Conservation (phyloP, 2,113 vertebrate species). For the Zeus faber region DNA sequence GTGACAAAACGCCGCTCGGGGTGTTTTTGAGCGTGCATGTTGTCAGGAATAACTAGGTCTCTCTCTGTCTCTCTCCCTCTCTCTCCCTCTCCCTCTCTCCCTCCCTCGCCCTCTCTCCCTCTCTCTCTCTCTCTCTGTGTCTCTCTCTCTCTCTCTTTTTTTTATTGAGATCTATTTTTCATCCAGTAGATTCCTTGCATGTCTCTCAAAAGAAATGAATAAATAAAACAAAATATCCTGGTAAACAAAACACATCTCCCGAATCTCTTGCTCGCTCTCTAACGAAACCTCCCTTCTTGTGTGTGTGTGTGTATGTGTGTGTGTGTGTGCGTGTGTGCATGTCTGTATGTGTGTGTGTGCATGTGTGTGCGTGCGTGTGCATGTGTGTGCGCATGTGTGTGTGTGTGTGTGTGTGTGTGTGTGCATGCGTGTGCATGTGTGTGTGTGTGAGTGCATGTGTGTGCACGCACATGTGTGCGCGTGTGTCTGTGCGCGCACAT, state of each 20-base stretch:
- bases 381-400: background rate
- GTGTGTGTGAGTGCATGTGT: background rate
- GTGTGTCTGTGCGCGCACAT: slow-evolving; percentile 1
- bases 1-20: slow-evolving; percentile 57
- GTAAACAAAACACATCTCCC: too few species aligned
- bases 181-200: too few species aligned
- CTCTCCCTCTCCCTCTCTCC: background rate
- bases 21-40: slow-evolving; percentile 13
- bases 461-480: slow-evolving; percentile 10
- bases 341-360: slow-evolving; percentile 1
- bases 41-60: slow-evolving; percentile 13
- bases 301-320: slow-evolving; percentile 5
- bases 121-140: too few species aligned
- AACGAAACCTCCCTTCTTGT: background rate
- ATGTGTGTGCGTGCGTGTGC: background rate
- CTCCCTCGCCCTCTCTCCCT: too few species aligned
- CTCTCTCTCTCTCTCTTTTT: too few species aligned
- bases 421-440: background rate
- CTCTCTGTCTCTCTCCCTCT: background rate
- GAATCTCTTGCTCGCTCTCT: background rate
- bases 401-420: slow-evolving; percentile 8
- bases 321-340: background rate
- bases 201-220: too few species aligned
- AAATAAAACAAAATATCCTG: too few species aligned
- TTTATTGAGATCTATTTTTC: too few species aligned